Conservation (phyloP, 2,113 vertebrate species). For the Opisthocomus hoazin region DNA sequence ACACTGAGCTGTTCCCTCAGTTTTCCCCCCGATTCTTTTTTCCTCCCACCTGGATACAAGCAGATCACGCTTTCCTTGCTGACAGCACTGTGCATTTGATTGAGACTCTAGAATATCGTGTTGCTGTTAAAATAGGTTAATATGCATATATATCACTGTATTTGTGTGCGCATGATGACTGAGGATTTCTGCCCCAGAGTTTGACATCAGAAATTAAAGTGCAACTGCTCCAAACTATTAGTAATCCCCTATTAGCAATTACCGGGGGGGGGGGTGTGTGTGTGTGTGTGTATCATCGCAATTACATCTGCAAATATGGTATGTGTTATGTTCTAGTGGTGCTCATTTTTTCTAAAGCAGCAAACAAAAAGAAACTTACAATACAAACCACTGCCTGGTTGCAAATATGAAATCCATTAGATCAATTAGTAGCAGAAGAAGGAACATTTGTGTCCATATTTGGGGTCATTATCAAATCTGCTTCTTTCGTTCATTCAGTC, state of each 20-base stretch:
- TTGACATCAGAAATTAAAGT: conserved; percentile 7
- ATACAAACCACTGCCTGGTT: conserved; percentile 15
- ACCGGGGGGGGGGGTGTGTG: fast-evolving
- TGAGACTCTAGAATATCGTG: neutral
- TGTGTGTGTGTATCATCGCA: neutral
- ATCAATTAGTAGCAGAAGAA: neutral
- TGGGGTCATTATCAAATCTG: neutral
- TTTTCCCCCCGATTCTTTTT: neutral
- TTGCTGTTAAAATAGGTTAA: neutral
- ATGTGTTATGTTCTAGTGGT: neutral
- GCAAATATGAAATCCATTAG: conserved; percentile 14
- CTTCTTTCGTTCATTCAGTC: neutral
- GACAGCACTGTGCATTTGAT: neutral
- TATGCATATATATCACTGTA: neutral
- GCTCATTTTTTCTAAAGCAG: neutral
- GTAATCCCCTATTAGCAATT: neutral
- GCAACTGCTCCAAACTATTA: neutral
- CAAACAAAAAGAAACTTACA: conserved; percentile 20
- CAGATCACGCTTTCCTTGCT: neutral
- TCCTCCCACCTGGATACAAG: neutral
- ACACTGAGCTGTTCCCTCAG: neutral
- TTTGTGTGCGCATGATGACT: neutral
- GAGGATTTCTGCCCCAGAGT: neutral
- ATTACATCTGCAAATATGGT: conserved; percentile 32
- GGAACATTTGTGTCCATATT: neutral